Evolutionary conservation across 2,113 vertebrate species (phyloP).

Genomic region (Archilochus colubris): DNA sequence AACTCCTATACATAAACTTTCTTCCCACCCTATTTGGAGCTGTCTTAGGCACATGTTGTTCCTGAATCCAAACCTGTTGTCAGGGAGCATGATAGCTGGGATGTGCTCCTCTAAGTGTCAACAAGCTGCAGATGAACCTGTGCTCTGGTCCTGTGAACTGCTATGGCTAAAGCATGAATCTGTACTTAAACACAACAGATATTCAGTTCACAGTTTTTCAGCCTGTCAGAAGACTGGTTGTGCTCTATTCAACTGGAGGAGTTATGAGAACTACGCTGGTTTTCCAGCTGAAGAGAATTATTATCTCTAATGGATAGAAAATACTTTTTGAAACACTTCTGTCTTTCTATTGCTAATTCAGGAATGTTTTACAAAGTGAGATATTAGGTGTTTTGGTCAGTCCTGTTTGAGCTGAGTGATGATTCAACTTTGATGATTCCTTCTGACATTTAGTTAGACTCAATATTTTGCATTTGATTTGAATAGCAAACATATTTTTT

Average conservation of each 20-base stretch:
- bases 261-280: not conserved
- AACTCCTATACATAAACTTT: not conserved
- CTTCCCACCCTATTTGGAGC: not conserved
- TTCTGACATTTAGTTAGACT: not conserved
- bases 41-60: not conserved
- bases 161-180: not conserved
- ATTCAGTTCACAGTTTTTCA: not conserved
- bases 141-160: not conserved
- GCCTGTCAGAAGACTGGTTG: not conserved
- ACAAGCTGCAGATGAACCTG: not conserved
- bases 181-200: not conserved
- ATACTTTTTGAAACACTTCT: not conserved
- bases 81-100: not conserved
- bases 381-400: not conserved
- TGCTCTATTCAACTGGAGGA: not conserved
- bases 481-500: not conserved
- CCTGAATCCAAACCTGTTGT: fast-evolving
- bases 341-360: not conserved
- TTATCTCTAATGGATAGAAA: not conserved
- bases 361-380: not conserved
- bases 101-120: not conserved
- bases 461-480: not conserved
- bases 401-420: not conserved
- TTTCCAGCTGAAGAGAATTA: not conserved
- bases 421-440: not conserved